Conservation (phyloP, 2,888 invertebrate species). For the Ganaspis brasiliensis region DNA sequence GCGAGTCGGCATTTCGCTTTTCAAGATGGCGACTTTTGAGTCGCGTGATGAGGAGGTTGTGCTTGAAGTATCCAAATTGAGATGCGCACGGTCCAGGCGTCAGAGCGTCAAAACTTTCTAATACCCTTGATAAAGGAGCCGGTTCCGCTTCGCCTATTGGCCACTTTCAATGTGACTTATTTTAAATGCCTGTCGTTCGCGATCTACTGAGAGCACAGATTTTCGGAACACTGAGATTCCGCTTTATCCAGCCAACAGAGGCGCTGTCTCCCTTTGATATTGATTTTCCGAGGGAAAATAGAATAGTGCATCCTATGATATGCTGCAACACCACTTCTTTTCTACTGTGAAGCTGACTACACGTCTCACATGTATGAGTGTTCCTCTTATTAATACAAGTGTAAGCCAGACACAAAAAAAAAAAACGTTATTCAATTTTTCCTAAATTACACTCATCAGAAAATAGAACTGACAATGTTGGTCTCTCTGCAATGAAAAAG, state of each 20-base stretch:
- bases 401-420: neutral
- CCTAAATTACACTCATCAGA: neutral
- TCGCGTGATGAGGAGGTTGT: constrained; percentile 50
- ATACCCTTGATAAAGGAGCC: neutral
- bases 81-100: constrained; percentile 5
- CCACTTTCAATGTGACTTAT: constrained; percentile 43
- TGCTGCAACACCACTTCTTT: constrained; percentile 61
- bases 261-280: constrained; percentile 77
- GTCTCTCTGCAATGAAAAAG: too few relatives aligned
- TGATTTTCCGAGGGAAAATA: constrained; percentile 78
- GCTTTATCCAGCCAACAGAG: constrained; percentile 74
- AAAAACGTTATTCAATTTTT: neutral
- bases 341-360: too few relatives aligned
- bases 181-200: constrained; percentile 25
- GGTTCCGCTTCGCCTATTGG: constrained; percentile 35
- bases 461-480: constrained; percentile 13
- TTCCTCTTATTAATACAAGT: too few relatives aligned
- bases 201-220: constrained; percentile 69
- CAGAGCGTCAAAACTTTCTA: neutral
- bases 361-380: constrained; percentile 25
- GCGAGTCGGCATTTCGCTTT: constrained; percentile 58
- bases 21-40: constrained; percentile 67
- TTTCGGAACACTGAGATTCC: constrained; percentile 78
- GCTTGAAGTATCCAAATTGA: constrained; percentile 43
- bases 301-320: constrained; percentile 74